Base-by-base conservation (phyloP, 2,888 invertebrate genomes). In the Augochlorella aurata region DNA sequence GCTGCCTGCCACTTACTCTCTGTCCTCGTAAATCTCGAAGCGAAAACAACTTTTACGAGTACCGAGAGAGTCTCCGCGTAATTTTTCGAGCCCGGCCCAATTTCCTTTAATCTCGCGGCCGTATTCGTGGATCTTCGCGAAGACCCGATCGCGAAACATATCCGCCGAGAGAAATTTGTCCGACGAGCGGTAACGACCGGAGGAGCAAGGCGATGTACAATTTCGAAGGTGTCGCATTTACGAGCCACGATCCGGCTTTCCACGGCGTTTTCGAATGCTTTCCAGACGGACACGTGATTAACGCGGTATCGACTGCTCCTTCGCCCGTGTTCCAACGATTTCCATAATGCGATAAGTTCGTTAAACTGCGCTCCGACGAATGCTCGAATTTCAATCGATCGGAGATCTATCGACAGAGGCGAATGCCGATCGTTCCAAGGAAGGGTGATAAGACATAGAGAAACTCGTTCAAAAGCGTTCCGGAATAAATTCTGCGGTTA, bases 201-300 rank as follows among this genome's bases (percentile, higher is more conserved):
- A 54, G 58, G 58, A 24, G 24, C 14, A 24, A 7, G 10, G 47
- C 12, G 54, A 44, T n/a, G 44, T 44, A n/a, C 38, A 18, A 44
- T n/a, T 44, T 65, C n/a, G 38, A 50, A 16, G 74, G 54, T 65
- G 66, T 74, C 65, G 44, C 21, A 65, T 50, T 65, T 66, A 50
- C n/a, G 24, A 38, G 29, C n/a, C 44, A 44, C 16, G 49, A 74
- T 52, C 49, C 18, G 52, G 45, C 50, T 52, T 50, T 74, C 21
- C 73, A 21, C 10, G 65, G 44, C 65, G 44, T 66, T 74, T 74
- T 61, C 49, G 29, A 61, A 63, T 18, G 72, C 18, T 50, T 38
- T 29, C 47, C 47, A 72, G 29, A 21, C n/a, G 21, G 14, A 16
- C 69, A n/a, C 12, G 49, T 38, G 50, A 52, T 52, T 52, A 50